Percentiles rank a stretch among this genome's conserved stretches.
These are phyloP conservation scores for Taxidea taxus DNA, from an alignment of 2,113 vertebrate species.

Conservation along the genomic window DNA sequence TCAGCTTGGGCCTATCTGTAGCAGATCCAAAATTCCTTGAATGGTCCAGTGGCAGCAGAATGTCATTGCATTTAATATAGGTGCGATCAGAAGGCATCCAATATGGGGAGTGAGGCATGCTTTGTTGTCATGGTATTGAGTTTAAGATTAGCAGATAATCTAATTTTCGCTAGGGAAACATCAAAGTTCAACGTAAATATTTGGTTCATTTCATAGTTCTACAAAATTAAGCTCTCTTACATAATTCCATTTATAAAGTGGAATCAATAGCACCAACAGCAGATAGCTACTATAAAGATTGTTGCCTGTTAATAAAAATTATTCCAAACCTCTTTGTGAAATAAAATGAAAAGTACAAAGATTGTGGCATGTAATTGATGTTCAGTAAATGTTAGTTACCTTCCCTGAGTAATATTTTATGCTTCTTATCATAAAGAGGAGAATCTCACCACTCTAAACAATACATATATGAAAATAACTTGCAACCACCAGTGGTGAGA, in stretches of 20 bases:
- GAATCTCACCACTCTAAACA: background rate
- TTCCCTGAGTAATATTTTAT: background rate
- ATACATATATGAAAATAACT: constrained; percentile 28
- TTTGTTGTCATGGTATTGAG: background rate
- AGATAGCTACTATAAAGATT: background rate
- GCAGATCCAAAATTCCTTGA: background rate
- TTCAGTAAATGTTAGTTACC: background rate
- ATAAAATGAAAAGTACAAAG: constrained; percentile 16
- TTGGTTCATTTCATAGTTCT: background rate
- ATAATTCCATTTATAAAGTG: background rate
- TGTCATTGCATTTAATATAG: background rate
- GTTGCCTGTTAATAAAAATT: background rate
- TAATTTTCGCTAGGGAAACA: background rate
- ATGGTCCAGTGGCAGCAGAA: background rate
- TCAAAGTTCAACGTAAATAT: background rate
- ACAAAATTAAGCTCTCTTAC: background rate
- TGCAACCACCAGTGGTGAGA: background rate
- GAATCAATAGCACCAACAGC: background rate
- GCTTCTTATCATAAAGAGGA: background rate
- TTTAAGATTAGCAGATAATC: background rate
- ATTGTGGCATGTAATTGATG: background rate
- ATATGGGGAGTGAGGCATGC: background rate
- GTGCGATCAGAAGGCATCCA: background rate
- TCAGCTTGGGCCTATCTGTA: background rate
- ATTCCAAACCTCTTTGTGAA: background rate